These are phyloP conservation scores for Epicauta chinensis DNA, from an alignment of 1,140 invertebrate genomes.

Conservation along the genomic window DNA sequence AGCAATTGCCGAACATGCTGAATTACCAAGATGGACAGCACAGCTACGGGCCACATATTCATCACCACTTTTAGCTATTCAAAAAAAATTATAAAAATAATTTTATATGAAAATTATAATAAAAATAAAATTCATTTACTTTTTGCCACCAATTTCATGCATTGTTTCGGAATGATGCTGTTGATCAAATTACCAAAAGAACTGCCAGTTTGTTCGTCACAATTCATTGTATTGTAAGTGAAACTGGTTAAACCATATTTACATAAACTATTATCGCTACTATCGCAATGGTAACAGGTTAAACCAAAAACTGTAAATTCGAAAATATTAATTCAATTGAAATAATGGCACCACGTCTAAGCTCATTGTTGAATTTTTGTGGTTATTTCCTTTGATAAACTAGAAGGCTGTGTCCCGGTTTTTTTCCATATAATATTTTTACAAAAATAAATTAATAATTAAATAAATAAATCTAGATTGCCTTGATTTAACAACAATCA, in stretches of 20 bases:
- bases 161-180: conserved; percentile 24
- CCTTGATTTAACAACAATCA: no score
- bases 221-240: conserved; percentile 26
- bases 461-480: no score
- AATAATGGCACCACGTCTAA: no score
- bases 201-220: conserved; percentile 14
- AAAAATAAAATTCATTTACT: conserved; percentile 15
- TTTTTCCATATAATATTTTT: no score
- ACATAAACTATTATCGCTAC: conserved; percentile 23
- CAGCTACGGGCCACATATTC: conserved; percentile 37
- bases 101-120: neutral
- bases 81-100: conserved; percentile 4
- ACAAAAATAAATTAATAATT: no score
- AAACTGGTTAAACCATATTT: conserved; percentile 30
- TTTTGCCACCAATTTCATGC: conserved; percentile 30
- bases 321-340: conserved; percentile 1
- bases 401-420: no score
- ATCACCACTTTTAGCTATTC: conserved; percentile 2
- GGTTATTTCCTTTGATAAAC: no score
- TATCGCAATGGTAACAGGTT: conserved; percentile 30
- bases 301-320: conserved; percentile 23
- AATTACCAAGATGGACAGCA: conserved; percentile 23
- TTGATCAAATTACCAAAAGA: conserved; percentile 18
- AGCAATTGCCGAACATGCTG: conserved; percentile 33
- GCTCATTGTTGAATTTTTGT: no score